phyloP scores from a whole-genome alignment of 2,888 invertebrate species.

The Stratiomys singularior region DNA sequence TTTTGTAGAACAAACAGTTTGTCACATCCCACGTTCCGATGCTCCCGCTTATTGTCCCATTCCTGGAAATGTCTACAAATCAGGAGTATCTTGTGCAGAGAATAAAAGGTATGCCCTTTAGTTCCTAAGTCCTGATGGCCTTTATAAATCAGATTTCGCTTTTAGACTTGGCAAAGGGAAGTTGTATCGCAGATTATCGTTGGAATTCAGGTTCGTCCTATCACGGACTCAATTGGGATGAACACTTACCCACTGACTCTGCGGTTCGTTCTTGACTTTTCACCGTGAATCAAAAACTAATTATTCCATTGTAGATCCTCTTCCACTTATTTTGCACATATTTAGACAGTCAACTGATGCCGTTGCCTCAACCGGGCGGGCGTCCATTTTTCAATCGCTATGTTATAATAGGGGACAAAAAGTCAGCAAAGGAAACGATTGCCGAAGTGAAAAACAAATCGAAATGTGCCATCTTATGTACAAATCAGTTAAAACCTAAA shows the following conservation, averaged over 20 bases:
- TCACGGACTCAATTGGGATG: conserved; percentile 82
- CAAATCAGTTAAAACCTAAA: conserved; percentile 62
- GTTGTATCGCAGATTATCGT: conserved; percentile 87
- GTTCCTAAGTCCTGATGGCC: not conserved
- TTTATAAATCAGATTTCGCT: not conserved
- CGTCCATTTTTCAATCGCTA: conserved; percentile 71
- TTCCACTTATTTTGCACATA: conserved; percentile 88
- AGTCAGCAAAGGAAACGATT: conserved; percentile 62
- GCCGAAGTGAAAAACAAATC: conserved; percentile 63
- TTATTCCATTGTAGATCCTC: conserved; percentile 71
- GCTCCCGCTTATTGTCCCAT: conserved; percentile 74
- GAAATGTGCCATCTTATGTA: conserved; percentile 63
- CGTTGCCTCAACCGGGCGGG: conserved; percentile 74
- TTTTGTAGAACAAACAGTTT: conserved; percentile 61
- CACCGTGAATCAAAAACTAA: conserved; percentile 27
- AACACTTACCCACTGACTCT: conserved; percentile 86
- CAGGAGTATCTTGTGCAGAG: conserved; percentile 87
- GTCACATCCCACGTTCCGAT: conserved; percentile 62
- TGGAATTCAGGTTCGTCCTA: conserved; percentile 86
- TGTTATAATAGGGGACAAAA: conserved; percentile 64
- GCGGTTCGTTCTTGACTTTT: conserved; percentile 69
- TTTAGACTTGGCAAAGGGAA: conserved; percentile 79
- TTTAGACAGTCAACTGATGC: conserved; percentile 82
- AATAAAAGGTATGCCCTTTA: conserved; percentile 68
- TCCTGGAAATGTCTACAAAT: conserved; percentile 83